These are phyloP conservation scores for Panonychus citri DNA, from an alignment of 1,140 invertebrate genomes.

Conservation along the genomic window DNA sequence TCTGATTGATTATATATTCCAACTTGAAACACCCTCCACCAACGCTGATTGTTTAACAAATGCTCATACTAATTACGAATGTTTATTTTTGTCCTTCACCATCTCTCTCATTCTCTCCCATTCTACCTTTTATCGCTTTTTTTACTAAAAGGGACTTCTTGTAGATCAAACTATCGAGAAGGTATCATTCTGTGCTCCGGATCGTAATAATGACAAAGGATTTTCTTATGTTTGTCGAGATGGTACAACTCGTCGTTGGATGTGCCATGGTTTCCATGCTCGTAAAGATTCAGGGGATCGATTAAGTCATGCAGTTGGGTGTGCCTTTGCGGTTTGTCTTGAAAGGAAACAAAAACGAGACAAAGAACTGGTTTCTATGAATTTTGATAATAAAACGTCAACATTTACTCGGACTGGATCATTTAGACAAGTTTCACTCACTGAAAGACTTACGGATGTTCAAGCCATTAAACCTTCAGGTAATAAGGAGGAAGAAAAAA, in stretches of 20 bases:
- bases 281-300: slow-evolving; percentile 87
- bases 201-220: slow-evolving; percentile 89
- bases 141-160: slow-evolving; percentile 51
- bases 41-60: background rate
- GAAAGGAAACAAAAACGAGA: slow-evolving; percentile 93
- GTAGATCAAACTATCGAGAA: slow-evolving; percentile 99
- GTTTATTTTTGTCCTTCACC: background rate
- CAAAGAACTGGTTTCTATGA: slow-evolving; percentile 43
- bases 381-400: slow-evolving; percentile 75
- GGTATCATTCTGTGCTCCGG: slow-evolving; percentile 97
- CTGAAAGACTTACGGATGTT: slow-evolving; percentile 40
- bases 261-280: slow-evolving; percentile 97
- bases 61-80: no score
- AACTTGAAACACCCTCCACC: no score
- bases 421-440: slow-evolving; percentile 56
- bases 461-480: slow-evolving; percentile 15
- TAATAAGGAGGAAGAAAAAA: background rate
- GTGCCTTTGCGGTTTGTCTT: slow-evolving; percentile 91
- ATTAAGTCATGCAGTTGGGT: slow-evolving; percentile 92
- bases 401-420: slow-evolving; percentile 79
- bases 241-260: slow-evolving; percentile 70
- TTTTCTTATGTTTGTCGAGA: slow-evolving; percentile 82
- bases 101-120: slow-evolving; percentile 11
- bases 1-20: background rate
- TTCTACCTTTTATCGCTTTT: background rate